These are phyloP conservation scores for Nomada fucata DNA, from an alignment of 2,888 invertebrate species.

Conservation along the genomic window DNA sequence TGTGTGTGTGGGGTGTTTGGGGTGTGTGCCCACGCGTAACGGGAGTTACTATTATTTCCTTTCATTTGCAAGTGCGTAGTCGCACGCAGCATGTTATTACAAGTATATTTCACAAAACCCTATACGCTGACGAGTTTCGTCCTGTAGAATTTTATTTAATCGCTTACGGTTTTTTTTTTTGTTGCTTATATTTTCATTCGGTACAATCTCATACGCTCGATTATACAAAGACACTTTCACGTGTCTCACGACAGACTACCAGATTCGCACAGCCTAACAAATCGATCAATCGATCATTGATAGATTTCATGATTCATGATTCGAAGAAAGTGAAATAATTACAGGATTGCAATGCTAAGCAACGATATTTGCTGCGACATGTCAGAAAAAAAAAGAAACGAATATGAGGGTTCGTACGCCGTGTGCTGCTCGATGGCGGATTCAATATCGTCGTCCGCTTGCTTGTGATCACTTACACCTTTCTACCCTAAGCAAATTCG, in stretches of 20 bases:
- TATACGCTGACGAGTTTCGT: constrained; percentile 49
- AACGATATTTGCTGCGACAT: constrained; percentile 59
- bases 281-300: constrained; percentile 78
- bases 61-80: constrained; percentile 16
- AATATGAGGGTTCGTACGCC: constrained; percentile 36
- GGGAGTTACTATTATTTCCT: constrained; percentile 10
- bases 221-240: constrained; percentile 61
- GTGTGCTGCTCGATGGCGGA: constrained; percentile 9
- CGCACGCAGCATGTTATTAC: constrained; percentile 37
- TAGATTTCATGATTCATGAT: constrained; percentile 77
- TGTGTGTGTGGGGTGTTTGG: constrained; percentile 37
- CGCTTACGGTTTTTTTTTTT: background rate
- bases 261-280: constrained; percentile 83
- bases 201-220: constrained; percentile 41
- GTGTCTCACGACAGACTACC: constrained; percentile 77
- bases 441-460: background rate
- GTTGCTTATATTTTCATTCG: constrained; percentile 45
- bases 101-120: constrained; percentile 41
- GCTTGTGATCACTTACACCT: background rate
- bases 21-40: constrained; percentile 24
- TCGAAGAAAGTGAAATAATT: constrained; percentile 66
- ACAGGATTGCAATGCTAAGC: constrained; percentile 61
- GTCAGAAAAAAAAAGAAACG: constrained; percentile 20
- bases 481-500: constrained; percentile 45
- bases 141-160: constrained; percentile 32